phyloP scores from a whole-genome alignment of 2,797 vertebrate genomes.

The Tauraco hartlaubi region DNA sequence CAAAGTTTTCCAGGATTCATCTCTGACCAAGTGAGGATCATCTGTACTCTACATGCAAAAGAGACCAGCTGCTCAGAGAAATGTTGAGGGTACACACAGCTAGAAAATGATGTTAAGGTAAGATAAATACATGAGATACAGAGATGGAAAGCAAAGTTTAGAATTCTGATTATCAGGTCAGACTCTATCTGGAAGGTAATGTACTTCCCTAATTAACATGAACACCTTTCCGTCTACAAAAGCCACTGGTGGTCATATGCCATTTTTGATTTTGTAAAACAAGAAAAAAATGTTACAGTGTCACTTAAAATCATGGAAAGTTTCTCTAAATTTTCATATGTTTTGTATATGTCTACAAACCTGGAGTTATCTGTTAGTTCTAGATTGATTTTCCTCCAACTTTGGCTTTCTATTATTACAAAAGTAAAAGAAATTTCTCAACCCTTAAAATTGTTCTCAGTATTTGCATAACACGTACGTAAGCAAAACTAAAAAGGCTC shows the following conservation, averaged over 20 bases:
- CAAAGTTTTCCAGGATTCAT: neutral
- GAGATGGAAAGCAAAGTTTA: neutral
- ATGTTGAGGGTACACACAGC: rapidly evolving
- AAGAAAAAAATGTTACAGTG: neutral
- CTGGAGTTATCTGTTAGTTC: neutral
- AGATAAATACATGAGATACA: neutral
- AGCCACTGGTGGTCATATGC: neutral
- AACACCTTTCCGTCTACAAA: neutral
- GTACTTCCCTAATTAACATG: neutral
- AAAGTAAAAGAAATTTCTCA: neutral
- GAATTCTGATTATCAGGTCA: neutral
- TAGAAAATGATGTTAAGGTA: neutral
- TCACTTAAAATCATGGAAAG: neutral
- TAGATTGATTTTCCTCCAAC: neutral
- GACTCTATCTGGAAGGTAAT: neutral
- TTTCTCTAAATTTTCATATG: neutral
- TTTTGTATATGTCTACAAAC: neutral
- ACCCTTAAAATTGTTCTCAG: neutral
- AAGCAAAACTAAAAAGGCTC: neutral
- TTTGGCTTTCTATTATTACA: neutral
- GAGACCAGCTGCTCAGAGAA: neutral
- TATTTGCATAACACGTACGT: neutral
- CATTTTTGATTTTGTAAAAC: neutral
- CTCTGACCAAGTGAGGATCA: neutral
- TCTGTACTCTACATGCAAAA: neutral